phyloP scores from a whole-genome alignment of 2,113 vertebrate genomes.

The Mirza zaza region DNA sequence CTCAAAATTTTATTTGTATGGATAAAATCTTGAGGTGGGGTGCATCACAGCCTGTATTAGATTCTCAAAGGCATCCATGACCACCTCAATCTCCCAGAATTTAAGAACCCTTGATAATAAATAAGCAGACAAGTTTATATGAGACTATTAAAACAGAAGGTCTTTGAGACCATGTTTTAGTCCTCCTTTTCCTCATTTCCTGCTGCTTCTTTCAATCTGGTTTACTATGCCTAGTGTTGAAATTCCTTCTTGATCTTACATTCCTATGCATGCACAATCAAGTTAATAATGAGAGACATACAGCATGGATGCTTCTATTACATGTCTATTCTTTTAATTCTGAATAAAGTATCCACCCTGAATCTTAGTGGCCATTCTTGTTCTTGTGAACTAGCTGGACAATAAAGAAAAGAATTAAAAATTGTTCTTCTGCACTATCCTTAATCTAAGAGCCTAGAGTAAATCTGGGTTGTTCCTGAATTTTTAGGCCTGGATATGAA shows the following conservation, averaged over 20 bases:
- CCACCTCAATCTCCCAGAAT: neutral
- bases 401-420: neutral
- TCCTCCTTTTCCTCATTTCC: neutral
- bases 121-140: neutral
- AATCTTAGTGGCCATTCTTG: neutral
- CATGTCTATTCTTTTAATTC: neutral
- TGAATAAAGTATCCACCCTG: neutral
- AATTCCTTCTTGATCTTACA: neutral
- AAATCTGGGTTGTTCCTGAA: neutral
- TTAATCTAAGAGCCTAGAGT: neutral
- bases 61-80: neutral
- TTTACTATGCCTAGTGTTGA: neutral
- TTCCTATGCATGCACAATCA: neutral
- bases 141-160: neutral
- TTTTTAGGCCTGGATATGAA: neutral
- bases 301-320: neutral
- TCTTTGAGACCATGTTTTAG: neutral
- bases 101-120: neutral
- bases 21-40: neutral
- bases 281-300: neutral
- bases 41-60: neutral
- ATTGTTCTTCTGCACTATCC: neutral
- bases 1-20: neutral
- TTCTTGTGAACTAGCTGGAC: neutral
- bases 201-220: neutral